Conservation (phyloP, 2,113 vertebrate species). For the Dissostichus mawsoni region DNA sequence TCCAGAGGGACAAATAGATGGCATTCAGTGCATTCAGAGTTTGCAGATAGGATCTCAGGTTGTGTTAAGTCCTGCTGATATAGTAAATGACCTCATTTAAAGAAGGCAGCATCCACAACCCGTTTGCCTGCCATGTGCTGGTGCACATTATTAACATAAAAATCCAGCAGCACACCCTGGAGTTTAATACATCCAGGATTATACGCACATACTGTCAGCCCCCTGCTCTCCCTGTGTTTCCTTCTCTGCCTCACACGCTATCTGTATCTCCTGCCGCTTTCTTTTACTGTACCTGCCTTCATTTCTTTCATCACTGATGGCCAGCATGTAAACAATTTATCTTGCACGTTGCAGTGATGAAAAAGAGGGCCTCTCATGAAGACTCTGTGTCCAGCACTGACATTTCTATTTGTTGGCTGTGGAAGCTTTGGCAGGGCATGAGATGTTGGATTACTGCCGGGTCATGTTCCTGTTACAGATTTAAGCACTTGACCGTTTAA, state of each 20-base stretch:
- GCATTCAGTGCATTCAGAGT: constrained; percentile 34
- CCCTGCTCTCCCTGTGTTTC: not conserved
- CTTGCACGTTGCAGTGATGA: constrained; percentile 51
- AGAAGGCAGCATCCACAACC: constrained; percentile 55
- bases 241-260: constrained; percentile 5
- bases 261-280: constrained; percentile 14
- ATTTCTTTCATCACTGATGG: constrained; percentile 29
- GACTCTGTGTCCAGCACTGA: constrained; percentile 51
- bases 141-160: constrained; percentile 68
- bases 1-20: constrained; percentile 5
- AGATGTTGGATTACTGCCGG: constrained; percentile 59
- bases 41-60: constrained; percentile 49
- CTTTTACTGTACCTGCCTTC: constrained; percentile 17
- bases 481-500: constrained; percentile 69
- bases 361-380: constrained; percentile 34
- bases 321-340: constrained; percentile 57
- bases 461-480: constrained; percentile 60
- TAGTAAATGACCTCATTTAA: constrained; percentile 70
- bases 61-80: constrained; percentile 58
- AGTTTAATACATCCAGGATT: constrained; percentile 64
- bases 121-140: constrained; percentile 51
- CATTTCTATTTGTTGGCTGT: constrained; percentile 65
- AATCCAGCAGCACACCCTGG: constrained; percentile 51
- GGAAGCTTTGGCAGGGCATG: constrained; percentile 33
- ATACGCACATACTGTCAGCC: constrained; percentile 20